Evolutionary conservation across 2,113 vertebrate genomes (phyloP).

Genomic region (Brevimyrus niger): DNA sequence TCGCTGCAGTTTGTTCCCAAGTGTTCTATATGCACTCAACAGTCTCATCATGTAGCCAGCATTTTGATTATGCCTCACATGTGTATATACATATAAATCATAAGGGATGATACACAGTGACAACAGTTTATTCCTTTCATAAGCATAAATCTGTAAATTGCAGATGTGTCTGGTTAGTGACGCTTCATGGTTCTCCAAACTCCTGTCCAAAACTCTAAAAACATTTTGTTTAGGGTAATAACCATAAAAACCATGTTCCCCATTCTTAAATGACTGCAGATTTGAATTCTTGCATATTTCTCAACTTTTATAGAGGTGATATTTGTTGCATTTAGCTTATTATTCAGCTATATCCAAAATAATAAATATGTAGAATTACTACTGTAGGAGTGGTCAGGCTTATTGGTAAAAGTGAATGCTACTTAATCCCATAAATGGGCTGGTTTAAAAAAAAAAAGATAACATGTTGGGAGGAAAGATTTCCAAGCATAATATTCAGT

Average conservation of each 20-base stretch:
- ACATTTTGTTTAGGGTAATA: background rate
- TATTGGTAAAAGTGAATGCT: background rate
- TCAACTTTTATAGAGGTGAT: background rate
- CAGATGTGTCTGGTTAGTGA: background rate
- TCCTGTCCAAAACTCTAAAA: background rate
- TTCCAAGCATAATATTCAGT: background rate
- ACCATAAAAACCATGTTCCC: background rate
- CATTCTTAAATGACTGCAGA: background rate
- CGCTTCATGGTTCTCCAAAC: background rate
- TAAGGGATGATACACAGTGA: background rate
- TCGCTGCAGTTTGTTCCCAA: background rate
- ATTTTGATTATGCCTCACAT: background rate
- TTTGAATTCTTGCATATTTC: background rate
- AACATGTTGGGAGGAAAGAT: background rate
- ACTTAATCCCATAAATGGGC: background rate
- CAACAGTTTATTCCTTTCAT: background rate
- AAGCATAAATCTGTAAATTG: background rate
- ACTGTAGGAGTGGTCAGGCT: background rate
- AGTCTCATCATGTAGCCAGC: background rate
- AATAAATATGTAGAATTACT: background rate
- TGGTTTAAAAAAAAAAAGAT: background rate
- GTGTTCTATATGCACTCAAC: background rate
- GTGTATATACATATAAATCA: background rate
- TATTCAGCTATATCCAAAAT: background rate
- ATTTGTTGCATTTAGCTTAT: background rate